These are phyloP conservation scores for Menura novaehollandiae DNA, from an alignment of 2,113 vertebrate species.

Conservation along the genomic window DNA sequence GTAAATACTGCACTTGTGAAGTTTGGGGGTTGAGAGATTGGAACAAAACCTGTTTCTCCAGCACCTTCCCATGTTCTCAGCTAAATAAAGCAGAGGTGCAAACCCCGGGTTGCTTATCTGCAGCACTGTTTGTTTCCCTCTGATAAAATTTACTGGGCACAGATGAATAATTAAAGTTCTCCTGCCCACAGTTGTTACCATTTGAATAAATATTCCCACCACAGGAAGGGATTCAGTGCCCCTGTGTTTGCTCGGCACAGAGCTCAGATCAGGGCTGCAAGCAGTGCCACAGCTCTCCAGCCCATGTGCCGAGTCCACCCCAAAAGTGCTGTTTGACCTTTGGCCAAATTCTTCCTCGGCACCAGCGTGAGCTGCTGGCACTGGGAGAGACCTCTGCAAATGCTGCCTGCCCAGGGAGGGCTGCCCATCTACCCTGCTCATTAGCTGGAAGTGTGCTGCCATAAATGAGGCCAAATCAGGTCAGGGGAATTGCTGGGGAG, in stretches of 20 bases:
- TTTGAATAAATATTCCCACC: not conserved
- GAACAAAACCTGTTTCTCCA: constrained; percentile 49
- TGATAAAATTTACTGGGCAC: constrained; percentile 19
- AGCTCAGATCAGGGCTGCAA: not conserved
- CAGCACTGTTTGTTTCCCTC: not conserved
- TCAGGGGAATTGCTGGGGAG: not conserved
- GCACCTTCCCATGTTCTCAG: constrained; percentile 54
- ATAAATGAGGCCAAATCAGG: not conserved
- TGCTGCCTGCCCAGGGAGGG: not conserved
- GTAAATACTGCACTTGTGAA: constrained; percentile 60
- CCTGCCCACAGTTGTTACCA: constrained; percentile 20
- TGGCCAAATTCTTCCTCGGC: not conserved
- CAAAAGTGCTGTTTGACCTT: not conserved
- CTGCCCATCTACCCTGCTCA: not conserved
- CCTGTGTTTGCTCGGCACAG: not conserved
- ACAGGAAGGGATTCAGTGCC: not conserved
- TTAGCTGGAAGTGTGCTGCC: not conserved
- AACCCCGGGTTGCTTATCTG: not conserved
- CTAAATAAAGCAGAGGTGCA: constrained; percentile 59
- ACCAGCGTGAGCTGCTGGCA: not conserved
- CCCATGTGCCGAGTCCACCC: fast-evolving
- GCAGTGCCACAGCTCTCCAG: not conserved
- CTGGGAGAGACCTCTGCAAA: not conserved
- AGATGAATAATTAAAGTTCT: constrained; percentile 58
- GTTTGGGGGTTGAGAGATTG: constrained; percentile 44